These are phyloP conservation scores for Drusus annulatus DNA, from an alignment of 1,140 invertebrate species.

Conservation along the genomic window DNA sequence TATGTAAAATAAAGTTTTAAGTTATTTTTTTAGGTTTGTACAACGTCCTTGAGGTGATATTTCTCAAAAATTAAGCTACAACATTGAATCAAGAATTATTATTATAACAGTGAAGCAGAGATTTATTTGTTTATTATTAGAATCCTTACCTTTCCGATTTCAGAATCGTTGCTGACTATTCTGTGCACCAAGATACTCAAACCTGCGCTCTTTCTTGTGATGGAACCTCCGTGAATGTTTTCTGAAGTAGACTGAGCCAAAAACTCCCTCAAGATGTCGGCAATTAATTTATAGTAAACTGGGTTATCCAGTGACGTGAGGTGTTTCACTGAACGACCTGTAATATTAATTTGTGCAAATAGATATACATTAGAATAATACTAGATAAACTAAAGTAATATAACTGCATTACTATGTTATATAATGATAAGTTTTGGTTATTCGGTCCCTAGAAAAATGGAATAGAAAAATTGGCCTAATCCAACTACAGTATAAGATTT, in stretches of 20 bases:
- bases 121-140: not conserved
- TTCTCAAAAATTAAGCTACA: no score
- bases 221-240: conserved; percentile 65
- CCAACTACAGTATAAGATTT: no score
- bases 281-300: conserved; percentile 61
- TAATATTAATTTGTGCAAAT: conserved; percentile 29
- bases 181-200: conserved; percentile 82
- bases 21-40: no score
- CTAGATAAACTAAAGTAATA: no score
- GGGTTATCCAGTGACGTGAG: conserved; percentile 62
- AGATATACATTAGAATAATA: not conserved
- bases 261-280: conserved; percentile 63
- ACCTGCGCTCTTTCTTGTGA: conserved; percentile 84
- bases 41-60: no score
- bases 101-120: no score
- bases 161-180: conserved; percentile 78
- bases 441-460: no score
- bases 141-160: conserved; percentile 65
- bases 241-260: conserved; percentile 65
- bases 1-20: no score
- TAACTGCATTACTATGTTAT: no score
- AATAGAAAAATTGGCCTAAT: no score
- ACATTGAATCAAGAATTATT: no score
- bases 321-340: conserved; percentile 56
- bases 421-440: no score